These are phyloP conservation scores for Acanthopagrus latus DNA, from an alignment of 2,797 vertebrate genomes.

Conservation along the genomic window DNA sequence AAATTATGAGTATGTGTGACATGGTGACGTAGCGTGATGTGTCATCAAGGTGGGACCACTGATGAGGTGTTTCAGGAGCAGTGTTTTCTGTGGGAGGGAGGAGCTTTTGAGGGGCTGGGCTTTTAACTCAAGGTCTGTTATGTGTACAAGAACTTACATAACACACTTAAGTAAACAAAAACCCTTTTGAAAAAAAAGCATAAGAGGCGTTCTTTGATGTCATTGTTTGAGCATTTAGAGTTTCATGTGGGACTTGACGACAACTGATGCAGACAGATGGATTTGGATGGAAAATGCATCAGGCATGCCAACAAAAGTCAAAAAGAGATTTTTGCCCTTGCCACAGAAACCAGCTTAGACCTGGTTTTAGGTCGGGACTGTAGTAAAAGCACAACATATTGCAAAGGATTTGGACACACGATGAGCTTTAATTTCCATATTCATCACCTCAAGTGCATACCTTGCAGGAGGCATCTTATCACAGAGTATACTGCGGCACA, in stretches of 20 bases:
- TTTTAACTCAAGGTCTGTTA: too few species aligned
- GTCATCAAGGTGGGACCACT: too few species aligned
- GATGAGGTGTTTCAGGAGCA: too few species aligned
- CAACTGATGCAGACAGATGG: background rate
- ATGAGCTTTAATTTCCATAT: slow-evolving; percentile 10
- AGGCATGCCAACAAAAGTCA: background rate
- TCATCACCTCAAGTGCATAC: slow-evolving; percentile 14
- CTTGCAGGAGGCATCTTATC: slow-evolving; percentile 6
- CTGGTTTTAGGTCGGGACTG: background rate
- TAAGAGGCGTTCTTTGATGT: too few species aligned
- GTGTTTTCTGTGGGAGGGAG: too few species aligned
- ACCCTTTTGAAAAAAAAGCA: too few species aligned
- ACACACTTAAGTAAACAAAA: too few species aligned
- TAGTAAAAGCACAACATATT: background rate
- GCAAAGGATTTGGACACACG: background rate
- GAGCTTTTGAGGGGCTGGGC: too few species aligned
- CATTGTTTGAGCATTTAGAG: background rate
- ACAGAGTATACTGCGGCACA: slow-evolving; percentile 1
- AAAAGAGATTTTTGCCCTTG: background rate
- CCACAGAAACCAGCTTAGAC: background rate
- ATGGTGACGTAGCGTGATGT: too few species aligned
- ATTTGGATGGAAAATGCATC: background rate
- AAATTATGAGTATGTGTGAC: too few species aligned
- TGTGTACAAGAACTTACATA: too few species aligned
- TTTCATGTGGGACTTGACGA: background rate